These are phyloP conservation scores for Himalopsyche phryganea DNA, from an alignment of 1,140 invertebrate species.

Conservation along the genomic window DNA sequence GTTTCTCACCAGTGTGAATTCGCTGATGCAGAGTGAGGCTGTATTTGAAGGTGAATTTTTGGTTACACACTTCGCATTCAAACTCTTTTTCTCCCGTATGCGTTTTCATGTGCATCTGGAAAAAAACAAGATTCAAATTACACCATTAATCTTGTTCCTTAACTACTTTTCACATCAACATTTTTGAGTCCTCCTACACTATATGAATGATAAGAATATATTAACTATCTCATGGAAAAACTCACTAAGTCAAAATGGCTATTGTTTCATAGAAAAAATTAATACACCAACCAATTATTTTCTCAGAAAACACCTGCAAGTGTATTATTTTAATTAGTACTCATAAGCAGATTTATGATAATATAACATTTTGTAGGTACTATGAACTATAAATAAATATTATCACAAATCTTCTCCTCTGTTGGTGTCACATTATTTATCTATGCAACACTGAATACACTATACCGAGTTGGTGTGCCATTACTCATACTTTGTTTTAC, in stretches of 20 bases:
- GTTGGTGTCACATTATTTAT: no score
- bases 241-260: not conserved
- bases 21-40: constrained; percentile 26
- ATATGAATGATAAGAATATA: not conserved
- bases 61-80: constrained; percentile 43
- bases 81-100: constrained; percentile 48
- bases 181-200: not conserved
- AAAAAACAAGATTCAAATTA: not conserved
- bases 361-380: no score
- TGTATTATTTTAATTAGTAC: no score
- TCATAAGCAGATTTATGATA: no score
- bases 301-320: not conserved
- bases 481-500: no score
- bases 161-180: not conserved
- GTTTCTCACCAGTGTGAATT: constrained; percentile 25
- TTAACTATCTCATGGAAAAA: not conserved
- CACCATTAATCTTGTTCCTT: not conserved
- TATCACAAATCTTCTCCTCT: no score
- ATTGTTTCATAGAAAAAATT: not conserved
- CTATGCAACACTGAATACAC: no score
- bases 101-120: constrained; percentile 37
- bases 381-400: no score
- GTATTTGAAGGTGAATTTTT: constrained; percentile 29
- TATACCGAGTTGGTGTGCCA: no score
- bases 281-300: not conserved